Evolutionary conservation across 2,888 invertebrate genomes (phyloP).

Genomic region (Cantharis nigra): DNA sequence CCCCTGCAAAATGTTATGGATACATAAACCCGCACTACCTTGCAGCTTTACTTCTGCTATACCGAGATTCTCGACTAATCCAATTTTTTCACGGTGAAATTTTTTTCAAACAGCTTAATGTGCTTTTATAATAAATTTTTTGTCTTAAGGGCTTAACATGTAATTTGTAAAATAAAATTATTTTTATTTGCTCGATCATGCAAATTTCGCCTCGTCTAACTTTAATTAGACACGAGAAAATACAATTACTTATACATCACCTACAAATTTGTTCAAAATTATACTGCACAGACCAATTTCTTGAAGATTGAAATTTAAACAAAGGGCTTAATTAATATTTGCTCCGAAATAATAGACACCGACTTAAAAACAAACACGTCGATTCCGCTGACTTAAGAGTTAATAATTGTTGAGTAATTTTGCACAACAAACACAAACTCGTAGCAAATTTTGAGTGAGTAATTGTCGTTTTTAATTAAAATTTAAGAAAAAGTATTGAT

Average conservation of each 20-base stretch:
- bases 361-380: not conserved
- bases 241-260: not conserved
- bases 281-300: not conserved
- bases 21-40: slow-evolving; percentile 12
- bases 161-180: not conserved
- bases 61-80: slow-evolving; percentile 1
- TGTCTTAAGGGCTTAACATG: not conserved
- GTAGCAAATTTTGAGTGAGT: not conserved
- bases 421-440: not conserved
- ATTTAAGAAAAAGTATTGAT: not conserved
- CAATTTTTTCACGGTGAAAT: not conserved
- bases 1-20: slow-evolving; percentile 18
- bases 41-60: slow-evolving; percentile 7
- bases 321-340: not conserved
- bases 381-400: not conserved
- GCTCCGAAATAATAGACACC: not conserved
- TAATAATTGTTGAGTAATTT: not conserved
- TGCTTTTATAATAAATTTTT: not conserved
- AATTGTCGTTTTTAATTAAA: not conserved
- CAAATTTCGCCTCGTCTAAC: not conserved
- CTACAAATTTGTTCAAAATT: not conserved
- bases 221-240: not conserved
- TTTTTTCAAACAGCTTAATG: not conserved
- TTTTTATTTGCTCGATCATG: not conserved
- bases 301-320: not conserved